Evolutionary conservation across 2,797 vertebrate genomes (phyloP).

Genomic region (Danio choprae): DNA sequence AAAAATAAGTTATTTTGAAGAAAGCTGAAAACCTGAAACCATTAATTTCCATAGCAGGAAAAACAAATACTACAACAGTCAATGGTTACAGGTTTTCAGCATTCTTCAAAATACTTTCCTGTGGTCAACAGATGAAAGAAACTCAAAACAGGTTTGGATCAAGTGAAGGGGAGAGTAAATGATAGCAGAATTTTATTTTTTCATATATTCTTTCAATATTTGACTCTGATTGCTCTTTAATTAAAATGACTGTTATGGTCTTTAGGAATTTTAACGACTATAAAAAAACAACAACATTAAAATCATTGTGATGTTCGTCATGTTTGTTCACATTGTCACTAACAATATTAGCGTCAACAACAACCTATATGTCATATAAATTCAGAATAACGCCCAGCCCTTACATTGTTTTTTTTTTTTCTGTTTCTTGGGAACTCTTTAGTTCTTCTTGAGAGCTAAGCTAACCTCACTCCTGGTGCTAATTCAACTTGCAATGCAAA

Average conservation of each 20-base stretch:
- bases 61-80: too few species aligned
- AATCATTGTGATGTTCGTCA: neutral
- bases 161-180: too few species aligned
- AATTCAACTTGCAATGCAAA: conserved; percentile 64
- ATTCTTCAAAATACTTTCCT: too few species aligned
- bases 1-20: too few species aligned
- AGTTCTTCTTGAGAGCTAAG: conserved; percentile 47
- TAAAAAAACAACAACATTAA: neutral
- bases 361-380: neutral
- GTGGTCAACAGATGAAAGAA: too few species aligned
- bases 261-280: neutral
- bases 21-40: too few species aligned
- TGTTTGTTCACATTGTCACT: neutral
- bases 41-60: too few species aligned
- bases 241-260: neutral
- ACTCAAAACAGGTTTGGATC: too few species aligned
- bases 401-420: neutral
- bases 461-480: conserved; percentile 69
- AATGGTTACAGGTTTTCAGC: too few species aligned
- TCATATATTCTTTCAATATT: too few species aligned
- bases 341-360: neutral
- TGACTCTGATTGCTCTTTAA: too few species aligned
- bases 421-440: conserved; percentile 22
- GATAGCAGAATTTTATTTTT: too few species aligned
- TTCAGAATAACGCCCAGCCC: neutral